Evolutionary conservation across 1,140 invertebrate genomes (phyloP).

Genomic region (Drosophila lacertosa): DNA sequence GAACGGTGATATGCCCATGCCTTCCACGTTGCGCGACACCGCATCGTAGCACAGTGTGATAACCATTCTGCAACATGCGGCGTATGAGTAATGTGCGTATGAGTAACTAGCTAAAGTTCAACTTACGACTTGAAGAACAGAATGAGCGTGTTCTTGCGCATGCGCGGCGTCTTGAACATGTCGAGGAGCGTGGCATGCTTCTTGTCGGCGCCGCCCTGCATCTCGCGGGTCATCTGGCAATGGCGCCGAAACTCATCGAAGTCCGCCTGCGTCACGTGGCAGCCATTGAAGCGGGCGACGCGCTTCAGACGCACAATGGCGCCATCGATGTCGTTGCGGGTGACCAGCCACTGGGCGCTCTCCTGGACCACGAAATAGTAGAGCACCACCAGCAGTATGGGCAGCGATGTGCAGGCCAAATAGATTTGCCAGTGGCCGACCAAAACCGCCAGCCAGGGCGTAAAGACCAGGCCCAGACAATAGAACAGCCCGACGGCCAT

Average conservation of each 20-base stretch:
- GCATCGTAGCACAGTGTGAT: conserved; percentile 88
- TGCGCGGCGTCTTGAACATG: conserved; percentile 85
- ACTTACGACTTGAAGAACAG: conserved; percentile 87
- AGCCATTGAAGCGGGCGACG: conserved; percentile 86
- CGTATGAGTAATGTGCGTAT: conserved; percentile 19
- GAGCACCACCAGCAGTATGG: conserved; percentile 84
- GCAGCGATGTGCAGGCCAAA: conserved; percentile 85
- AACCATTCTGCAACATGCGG: conserved; percentile 85
- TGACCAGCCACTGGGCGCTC: conserved; percentile 87
- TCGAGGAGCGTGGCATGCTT: conserved; percentile 84
- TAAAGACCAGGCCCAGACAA: conserved; percentile 85
- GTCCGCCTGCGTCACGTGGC: conserved; percentile 83
- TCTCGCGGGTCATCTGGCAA: conserved; percentile 81
- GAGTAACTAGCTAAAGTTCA: fast-evolving
- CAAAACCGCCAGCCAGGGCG: conserved; percentile 86
- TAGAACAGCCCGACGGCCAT: conserved; percentile 87
- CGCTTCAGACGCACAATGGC: conserved; percentile 85
- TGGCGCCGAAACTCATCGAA: conserved; percentile 85
- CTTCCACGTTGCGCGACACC: conserved; percentile 87
- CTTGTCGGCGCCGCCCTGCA: conserved; percentile 68
- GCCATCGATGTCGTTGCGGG: conserved; percentile 85
- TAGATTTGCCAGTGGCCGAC: conserved; percentile 86
- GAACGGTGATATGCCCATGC: conserved; percentile 86
- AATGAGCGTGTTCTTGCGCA: conserved; percentile 85
- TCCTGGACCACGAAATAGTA: conserved; percentile 86